Evolutionary conservation across 2,888 invertebrate species (phyloP).

Genomic region (Azorinus chamasolen): DNA sequence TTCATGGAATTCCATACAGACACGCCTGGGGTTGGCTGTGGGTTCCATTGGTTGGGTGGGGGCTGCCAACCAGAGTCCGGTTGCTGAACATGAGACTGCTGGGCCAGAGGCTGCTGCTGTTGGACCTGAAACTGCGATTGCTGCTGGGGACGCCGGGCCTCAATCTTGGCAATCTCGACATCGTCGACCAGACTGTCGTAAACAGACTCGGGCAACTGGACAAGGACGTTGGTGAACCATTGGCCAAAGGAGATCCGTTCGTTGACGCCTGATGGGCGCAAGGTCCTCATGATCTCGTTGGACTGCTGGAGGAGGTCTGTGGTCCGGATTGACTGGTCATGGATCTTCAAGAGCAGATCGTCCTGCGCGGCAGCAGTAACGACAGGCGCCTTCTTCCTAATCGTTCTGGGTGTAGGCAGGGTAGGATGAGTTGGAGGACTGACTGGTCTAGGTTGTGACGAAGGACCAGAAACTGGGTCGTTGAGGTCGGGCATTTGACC

Average conservation of each 20-base stretch:
- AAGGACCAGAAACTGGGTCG: not conserved
- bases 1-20: conserved; percentile 6
- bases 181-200: not conserved
- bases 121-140: not conserved
- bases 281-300: conserved; percentile 1
- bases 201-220: not conserved
- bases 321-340: not conserved
- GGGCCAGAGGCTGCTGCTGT: not conserved
- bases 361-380: not conserved
- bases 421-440: conserved; percentile 3
- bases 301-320: conserved; percentile 4
- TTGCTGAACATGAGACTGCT: not conserved
- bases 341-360: conserved; percentile 1
- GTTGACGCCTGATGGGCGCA: conserved; percentile 1
- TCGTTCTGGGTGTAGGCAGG: conserved; percentile 1
- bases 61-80: no score
- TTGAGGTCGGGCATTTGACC: conserved; percentile 1
- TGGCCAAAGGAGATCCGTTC: conserved; percentile 3
- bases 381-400: conserved; percentile 1
- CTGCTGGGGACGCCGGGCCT: conserved; percentile 4
- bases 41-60: no score
- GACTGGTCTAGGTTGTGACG: conserved; percentile 3
- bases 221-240: conserved; percentile 2
- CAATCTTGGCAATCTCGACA: not conserved
- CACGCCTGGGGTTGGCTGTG: no score